Base-by-base conservation (phyloP, 2,113 vertebrate species). In the Catharus bicknelli region DNA sequence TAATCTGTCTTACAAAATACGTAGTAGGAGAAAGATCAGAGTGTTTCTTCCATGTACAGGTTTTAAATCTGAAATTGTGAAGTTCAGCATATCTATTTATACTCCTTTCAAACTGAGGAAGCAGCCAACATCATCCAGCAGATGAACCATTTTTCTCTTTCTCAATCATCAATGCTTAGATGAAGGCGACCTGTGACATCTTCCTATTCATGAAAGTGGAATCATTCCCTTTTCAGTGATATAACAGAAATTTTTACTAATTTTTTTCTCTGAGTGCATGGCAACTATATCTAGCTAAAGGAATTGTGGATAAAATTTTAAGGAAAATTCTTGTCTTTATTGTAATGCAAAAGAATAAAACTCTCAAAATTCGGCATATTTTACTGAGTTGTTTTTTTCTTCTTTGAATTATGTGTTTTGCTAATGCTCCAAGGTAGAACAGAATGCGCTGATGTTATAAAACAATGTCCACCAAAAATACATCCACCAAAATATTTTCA, bases 381-480 rank as follows among this genome's bases (percentile, higher is more conserved):
- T 86, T 15, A n/a, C 27, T 62, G 10, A 38, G 4, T 21, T 62
- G 1, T 25, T 43, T 72, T 43, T 70, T 72, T 68, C 21, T 1
- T 66, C 50, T 45, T 13, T 0, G 4, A 40, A 42, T 81, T 36
- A 26, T 1, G 0, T 32, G 2, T 45, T 83, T 58, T 42, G 1
- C 19, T 30, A 57, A 3, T 86, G 9, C 4, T 79, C 4, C 21
- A 81, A 47, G 3, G 2, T 53, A 61, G 23, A 79, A 62, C 15
- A 51, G 20, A 70, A 55, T 61, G 23, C 14, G 9, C 11, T 59
- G 13, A 51, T 72, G 3, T 23, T 79, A 32, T 53, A 30, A 54
- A 75, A 48, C 5, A 30, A 13, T 29, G n/a, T 22, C 5, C 13
- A 57, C 3, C 13, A 63, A 75, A 67, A 70, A 1, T 29, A 5